These are phyloP conservation scores for Hydraecia micacea DNA, from an alignment of 2,888 invertebrate species.

Conservation along the genomic window DNA sequence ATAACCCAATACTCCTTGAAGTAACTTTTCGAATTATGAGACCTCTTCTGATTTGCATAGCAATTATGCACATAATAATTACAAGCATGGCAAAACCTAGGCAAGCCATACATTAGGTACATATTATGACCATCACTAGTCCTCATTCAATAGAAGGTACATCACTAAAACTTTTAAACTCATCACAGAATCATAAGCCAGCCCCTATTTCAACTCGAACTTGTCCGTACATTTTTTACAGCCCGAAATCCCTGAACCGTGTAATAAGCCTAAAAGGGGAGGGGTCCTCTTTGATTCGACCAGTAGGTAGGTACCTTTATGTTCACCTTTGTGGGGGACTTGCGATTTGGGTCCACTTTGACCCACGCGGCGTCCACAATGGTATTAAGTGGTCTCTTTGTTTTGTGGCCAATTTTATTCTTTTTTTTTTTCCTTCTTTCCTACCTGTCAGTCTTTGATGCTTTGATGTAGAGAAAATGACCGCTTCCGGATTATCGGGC, in stretches of 20 bases:
- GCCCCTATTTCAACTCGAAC: conserved; percentile 26
- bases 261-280: conserved; percentile 86
- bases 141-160: background rate
- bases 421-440: conserved; percentile 23
- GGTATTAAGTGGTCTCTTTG: conserved; percentile 73
- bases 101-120: too few relatives aligned
- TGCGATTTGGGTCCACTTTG: conserved; percentile 78
- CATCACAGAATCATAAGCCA: conserved; percentile 30
- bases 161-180: background rate
- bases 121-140: background rate
- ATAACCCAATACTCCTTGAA: background rate
- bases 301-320: conserved; percentile 75
- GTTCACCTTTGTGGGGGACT: conserved; percentile 81
- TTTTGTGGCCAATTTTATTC: conserved; percentile 61
- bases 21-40: background rate
- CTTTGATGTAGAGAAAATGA: conserved; percentile 64
- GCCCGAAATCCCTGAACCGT: conserved; percentile 73
- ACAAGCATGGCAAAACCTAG: too few relatives aligned
- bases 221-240: conserved; percentile 71
- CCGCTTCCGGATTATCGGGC: conserved; percentile 60
- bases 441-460: conserved; percentile 62
- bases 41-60: background rate
- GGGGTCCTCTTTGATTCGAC: conserved; percentile 80
- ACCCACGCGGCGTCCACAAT: conserved; percentile 72
- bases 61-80: too few relatives aligned